Evolutionary conservation across 2,113 vertebrate species (phyloP).

Genomic region (Psephotus haematonotus): DNA sequence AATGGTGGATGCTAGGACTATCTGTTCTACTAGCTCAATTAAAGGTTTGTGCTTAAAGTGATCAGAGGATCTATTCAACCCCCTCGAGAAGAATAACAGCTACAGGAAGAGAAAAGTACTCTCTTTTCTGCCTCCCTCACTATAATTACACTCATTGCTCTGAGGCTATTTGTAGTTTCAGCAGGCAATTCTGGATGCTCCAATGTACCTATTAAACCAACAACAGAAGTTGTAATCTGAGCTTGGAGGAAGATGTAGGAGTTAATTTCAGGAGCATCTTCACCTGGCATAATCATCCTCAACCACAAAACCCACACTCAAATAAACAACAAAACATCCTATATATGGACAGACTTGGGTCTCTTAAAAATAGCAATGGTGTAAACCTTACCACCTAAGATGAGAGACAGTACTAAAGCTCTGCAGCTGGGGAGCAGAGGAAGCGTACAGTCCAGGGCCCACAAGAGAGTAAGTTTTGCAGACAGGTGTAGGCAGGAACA

Average conservation of each 20-base stretch:
- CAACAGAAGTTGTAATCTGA: constrained; percentile 7
- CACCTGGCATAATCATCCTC: neutral
- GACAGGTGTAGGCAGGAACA: neutral
- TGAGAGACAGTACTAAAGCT: neutral
- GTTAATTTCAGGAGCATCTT: neutral
- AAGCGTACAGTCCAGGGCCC: neutral
- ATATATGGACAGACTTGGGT: neutral
- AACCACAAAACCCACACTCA: constrained; percentile 3
- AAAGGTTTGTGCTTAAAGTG: neutral
- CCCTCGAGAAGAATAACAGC: constrained; percentile 25
- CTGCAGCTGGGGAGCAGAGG: neutral
- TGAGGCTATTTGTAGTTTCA: constrained; percentile 65
- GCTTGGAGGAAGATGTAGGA: constrained; percentile 29
- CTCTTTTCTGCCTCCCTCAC: constrained; percentile 6
- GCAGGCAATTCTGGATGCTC: constrained; percentile 40
- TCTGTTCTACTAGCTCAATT: constrained; percentile 11
- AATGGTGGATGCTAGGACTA: neutral
- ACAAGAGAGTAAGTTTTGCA: neutral
- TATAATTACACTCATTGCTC: constrained; percentile 60
- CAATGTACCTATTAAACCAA: constrained; percentile 57
- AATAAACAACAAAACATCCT: neutral
- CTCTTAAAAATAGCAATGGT: neutral
- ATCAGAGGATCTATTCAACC: neutral
- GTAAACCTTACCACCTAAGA: neutral
- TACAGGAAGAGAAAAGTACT: neutral